phyloP scores from a whole-genome alignment of 2,888 invertebrate genomes.

The Parnassius glacialis region DNA sequence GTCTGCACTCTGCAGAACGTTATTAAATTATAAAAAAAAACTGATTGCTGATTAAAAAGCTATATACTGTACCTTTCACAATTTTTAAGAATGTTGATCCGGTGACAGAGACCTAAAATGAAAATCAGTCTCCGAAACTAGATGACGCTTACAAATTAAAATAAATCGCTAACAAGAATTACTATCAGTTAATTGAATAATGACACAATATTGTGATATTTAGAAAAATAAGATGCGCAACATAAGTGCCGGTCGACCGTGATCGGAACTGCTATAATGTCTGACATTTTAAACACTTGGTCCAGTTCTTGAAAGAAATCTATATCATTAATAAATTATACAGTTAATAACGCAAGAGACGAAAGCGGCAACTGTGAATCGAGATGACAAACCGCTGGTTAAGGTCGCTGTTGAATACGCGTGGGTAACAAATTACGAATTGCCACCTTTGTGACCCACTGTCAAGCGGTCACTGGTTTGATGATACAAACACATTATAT shows the following conservation, averaged over 20 bases:
- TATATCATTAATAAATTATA: background rate
- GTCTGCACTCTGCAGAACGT: no score
- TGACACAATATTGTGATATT: background rate
- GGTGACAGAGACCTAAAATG: no score
- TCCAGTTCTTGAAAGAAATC: conserved; percentile 3
- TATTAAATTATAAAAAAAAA: no score
- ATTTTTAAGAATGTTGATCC: no score
- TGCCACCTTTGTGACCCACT: conserved; percentile 13
- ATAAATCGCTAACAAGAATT: no score
- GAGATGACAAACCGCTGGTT: background rate
- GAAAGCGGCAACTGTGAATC: background rate
- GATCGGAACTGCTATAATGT: conserved; percentile 7
- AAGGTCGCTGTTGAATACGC: conserved; percentile 1
- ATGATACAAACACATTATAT: no score
- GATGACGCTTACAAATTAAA: no score
- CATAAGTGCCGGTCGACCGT: conserved; percentile 1
- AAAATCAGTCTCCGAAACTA: no score
- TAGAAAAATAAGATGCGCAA: conserved; percentile 9
- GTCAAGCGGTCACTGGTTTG: background rate
- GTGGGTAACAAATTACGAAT: conserved; percentile 13
- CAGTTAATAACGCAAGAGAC: conserved; percentile 1
- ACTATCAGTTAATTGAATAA: no score
- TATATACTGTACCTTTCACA: no score
- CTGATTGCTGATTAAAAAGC: no score
- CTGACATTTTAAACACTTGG: background rate